Evolutionary conservation across 2,888 invertebrate genomes (phyloP), one percentile per base, ranked within the genome.

Genomic region (Tortrix viridana): DNA sequence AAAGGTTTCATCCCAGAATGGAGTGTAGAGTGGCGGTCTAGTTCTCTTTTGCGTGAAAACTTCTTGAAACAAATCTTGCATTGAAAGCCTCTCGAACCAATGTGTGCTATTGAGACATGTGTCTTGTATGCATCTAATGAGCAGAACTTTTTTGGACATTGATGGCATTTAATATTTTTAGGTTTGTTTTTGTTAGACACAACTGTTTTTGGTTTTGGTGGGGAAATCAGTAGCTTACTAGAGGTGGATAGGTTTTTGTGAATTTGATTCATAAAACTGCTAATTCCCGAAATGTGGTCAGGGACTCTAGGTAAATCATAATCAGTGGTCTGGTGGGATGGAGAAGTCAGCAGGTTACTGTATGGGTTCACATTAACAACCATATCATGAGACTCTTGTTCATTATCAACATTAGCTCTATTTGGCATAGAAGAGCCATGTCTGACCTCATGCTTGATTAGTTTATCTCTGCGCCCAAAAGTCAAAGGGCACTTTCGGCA

Each of bases 1-100:
- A 95, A 95, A 1, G 95, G 93, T 71, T 95, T 94, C 82, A 94
- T 90, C 0, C 94, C 95, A 44, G 95, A 93, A 80, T 96, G 96
- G 1, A 95, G 91, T 0, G 94, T 91, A 16, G 93, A 90, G 82
- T 96, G 96, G 0, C 95, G 89, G 69, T 95, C 95, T 9, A 95
- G 81, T 80, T 96, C 96, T 46, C 95, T 90, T 81, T 95, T 95
- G 1, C 95, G 86, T 37, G 94, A 88, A 75, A 96, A 96, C 6
- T 94, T 92, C 77, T 95, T 95, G 57, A 92, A 93, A 77, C 96
- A 96, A 50, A 94, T 90, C 69, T 93, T 93, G 75, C 96, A 96
- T 64, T 92, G 92, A 75, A 94, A 94, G 1, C 93, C 92, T 65
- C 95, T 89, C n/a, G 86, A 86, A 22, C 89, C 89, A 71, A 92